These are phyloP conservation scores for Morelia viridis DNA, from an alignment of 2,797 vertebrate genomes.

Conservation along the genomic window DNA sequence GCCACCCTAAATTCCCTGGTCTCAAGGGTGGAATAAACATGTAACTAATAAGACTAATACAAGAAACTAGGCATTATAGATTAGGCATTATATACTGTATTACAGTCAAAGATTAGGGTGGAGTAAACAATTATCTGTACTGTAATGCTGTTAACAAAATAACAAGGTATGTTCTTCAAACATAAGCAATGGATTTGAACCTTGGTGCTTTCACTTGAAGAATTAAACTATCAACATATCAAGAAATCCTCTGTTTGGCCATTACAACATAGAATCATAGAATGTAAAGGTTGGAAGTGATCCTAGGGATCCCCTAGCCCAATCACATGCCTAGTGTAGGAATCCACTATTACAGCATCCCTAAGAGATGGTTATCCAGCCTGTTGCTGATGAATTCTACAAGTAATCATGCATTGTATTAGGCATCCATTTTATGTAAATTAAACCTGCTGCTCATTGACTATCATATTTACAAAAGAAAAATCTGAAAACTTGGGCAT, in stretches of 20 bases:
- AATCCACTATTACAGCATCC: background rate
- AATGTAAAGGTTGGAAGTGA: background rate
- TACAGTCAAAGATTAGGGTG: background rate
- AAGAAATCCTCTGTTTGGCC: background rate
- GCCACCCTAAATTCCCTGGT: background rate
- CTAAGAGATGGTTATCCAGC: background rate
- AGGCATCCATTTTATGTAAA: background rate
- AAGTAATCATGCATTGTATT: background rate
- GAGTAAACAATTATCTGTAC: background rate
- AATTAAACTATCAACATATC: background rate
- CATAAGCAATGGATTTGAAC: background rate
- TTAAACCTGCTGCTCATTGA: background rate
- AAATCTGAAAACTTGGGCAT: background rate
- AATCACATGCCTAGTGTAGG: background rate
- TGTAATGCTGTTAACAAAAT: background rate
- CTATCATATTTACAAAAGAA: background rate
- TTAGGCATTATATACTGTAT: background rate
- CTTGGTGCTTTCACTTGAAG: background rate
- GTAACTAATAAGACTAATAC: background rate
- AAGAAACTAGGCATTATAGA: background rate
- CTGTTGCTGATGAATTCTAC: background rate
- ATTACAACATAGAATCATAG: background rate
- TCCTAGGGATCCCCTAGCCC: background rate
- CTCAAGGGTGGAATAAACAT: background rate
- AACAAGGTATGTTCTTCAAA: background rate